Percentiles rank a stretch among this genome's conserved stretches.
Evolutionary conservation across 2,113 vertebrate genomes (phyloP).

Genomic region (Tauraco erythrolophus): DNA sequence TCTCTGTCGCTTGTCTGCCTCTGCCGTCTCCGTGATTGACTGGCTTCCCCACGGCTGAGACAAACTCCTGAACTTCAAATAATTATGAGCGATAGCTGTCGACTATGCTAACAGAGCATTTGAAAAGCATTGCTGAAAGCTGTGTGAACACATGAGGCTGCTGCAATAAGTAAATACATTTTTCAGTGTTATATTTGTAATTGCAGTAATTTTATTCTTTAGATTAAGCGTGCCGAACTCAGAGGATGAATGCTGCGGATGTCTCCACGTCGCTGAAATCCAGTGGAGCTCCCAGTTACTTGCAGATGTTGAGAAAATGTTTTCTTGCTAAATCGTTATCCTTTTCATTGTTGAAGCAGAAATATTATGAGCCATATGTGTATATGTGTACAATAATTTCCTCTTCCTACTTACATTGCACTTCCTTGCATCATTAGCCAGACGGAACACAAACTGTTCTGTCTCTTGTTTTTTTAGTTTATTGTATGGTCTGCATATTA

Average conservation of each 20-base stretch:
- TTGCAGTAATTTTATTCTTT: neutral
- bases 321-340: neutral
- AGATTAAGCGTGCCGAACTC: neutral
- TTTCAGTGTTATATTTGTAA: neutral
- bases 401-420: slow-evolving; percentile 25
- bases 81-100: neutral
- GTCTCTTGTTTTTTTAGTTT: neutral
- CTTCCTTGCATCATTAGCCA: slow-evolving; percentile 42
- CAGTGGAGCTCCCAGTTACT: neutral
- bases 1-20: neutral
- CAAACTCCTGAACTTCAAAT: neutral
- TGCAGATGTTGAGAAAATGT: neutral
- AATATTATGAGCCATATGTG: slow-evolving; percentile 13
- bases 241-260: neutral
- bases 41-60: neutral
- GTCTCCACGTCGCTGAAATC: neutral
- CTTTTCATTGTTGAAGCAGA: slow-evolving; percentile 44
- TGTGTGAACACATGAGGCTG: neutral
- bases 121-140: neutral
- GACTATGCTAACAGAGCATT: neutral
- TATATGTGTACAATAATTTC: slow-evolving; percentile 44
- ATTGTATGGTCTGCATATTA: neutral
- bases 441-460: slow-evolving; percentile 45
- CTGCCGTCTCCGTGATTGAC: neutral
- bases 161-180: neutral